Percentiles rank a stretch among this genome's conserved stretches.
Conservation (phyloP, 53 echinoderm and acorn worm species). For the Zoroaster sp. region DNA sequence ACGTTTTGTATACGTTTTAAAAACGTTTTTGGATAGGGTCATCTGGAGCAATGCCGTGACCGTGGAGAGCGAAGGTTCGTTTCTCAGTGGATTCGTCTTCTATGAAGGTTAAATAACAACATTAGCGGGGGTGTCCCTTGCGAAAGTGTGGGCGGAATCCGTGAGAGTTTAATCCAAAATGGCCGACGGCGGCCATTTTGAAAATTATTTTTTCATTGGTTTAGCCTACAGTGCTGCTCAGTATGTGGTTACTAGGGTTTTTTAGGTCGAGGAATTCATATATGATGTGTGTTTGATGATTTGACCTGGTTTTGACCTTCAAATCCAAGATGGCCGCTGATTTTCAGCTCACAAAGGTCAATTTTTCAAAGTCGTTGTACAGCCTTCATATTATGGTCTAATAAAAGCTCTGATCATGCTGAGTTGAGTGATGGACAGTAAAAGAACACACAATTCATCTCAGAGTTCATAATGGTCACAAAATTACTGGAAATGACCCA, state of each 20-base stretch:
- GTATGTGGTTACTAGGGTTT: not conserved
- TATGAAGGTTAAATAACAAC: slow-evolving; percentile 6
- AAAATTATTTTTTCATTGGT: not conserved
- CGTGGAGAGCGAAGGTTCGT: slow-evolving; percentile 12
- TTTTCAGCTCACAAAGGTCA: not conserved
- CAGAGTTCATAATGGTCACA: not conserved
- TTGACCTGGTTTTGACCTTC: slow-evolving; percentile 4
- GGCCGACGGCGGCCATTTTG: not conserved
- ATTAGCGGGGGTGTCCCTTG: slow-evolving; percentile 19
- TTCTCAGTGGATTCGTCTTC: slow-evolving; percentile 40
- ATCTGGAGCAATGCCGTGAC: slow-evolving; percentile 26
- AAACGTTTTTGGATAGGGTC: no score
- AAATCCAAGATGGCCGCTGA: slow-evolving; percentile 14
- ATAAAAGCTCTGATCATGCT: not conserved
- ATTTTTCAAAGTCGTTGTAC: not conserved
- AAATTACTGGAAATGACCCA: not conserved
- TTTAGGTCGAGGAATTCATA: slow-evolving; percentile 31
- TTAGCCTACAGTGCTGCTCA: not conserved
- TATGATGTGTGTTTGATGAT: no score
- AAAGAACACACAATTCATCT: not conserved
- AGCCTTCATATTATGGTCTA: not conserved
- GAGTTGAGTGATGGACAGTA: not conserved
- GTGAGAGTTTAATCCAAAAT: slow-evolving; percentile 24
- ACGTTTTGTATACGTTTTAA: no score
- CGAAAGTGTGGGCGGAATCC: not conserved